A percentile compares a stretch with the other conserved stretches of the same genome.
phyloP scores from a whole-genome alignment of 2,113 vertebrate genomes.

The Xiphophorus couchianus region DNA sequence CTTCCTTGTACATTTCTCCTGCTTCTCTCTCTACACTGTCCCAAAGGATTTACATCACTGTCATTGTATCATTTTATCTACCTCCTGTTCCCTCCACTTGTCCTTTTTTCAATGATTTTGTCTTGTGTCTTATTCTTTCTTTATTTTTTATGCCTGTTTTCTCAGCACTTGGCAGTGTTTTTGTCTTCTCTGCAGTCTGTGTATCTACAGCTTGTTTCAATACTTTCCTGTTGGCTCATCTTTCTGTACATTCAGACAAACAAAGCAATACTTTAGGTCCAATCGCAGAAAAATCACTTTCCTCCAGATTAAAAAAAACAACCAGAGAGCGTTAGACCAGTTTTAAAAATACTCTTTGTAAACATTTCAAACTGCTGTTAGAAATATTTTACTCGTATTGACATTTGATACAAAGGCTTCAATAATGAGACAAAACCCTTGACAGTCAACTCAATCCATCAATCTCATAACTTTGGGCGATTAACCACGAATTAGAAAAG shows the following conservation, averaged over 20 bases:
- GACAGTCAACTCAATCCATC: background rate
- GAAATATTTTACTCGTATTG: background rate
- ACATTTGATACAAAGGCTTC: background rate
- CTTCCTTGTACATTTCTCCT: slow-evolving; percentile 15
- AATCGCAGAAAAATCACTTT: background rate
- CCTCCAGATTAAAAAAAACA: background rate
- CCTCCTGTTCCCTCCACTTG: slow-evolving; percentile 13
- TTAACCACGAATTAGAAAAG: background rate
- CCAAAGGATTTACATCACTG: slow-evolving; percentile 36
- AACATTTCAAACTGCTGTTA: background rate
- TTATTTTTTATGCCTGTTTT: slow-evolving; percentile 33
- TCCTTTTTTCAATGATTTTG: slow-evolving; percentile 30
- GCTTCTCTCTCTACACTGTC: slow-evolving; percentile 17
- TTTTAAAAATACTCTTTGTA: background rate
- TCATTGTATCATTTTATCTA: slow-evolving; percentile 24
- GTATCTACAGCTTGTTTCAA: slow-evolving; percentile 20
- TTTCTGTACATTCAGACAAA: slow-evolving; percentile 31
- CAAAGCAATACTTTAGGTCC: slow-evolving; percentile 2
- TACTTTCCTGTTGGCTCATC: slow-evolving; percentile 26
- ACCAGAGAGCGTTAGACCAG: background rate
- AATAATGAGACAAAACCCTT: background rate
- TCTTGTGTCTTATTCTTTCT: slow-evolving; percentile 27
- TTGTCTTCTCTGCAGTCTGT: slow-evolving; percentile 36
- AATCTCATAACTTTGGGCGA: slow-evolving; percentile 15
- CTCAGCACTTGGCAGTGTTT: slow-evolving; percentile 42